Evolutionary conservation across 2,888 invertebrate species (phyloP).

Genomic region (Amphipyra berbera): DNA sequence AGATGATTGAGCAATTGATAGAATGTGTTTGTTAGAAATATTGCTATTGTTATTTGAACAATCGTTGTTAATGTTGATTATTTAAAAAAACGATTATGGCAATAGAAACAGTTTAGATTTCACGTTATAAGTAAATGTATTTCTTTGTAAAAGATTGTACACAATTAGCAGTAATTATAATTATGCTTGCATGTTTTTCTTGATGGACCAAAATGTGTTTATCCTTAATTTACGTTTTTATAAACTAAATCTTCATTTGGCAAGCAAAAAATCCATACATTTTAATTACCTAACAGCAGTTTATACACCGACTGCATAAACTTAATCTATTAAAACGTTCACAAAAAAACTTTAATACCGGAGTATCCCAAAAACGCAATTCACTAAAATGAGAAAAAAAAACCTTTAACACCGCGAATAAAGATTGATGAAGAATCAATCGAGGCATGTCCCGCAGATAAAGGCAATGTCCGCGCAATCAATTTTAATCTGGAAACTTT

Average conservation of each 20-base stretch:
- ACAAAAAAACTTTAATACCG: conserved; percentile 27
- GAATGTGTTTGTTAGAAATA: background rate
- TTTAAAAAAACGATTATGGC: background rate
- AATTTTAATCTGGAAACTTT: conserved; percentile 87
- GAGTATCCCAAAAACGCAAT: conserved; percentile 48
- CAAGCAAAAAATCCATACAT: background rate
- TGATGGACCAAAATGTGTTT: background rate
- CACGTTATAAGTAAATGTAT: no score
- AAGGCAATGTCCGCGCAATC: conserved; percentile 85
- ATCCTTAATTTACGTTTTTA: no score
- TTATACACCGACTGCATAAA: background rate
- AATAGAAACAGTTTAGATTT: no score
- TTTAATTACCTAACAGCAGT: conserved; percentile 1
- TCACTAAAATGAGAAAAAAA: conserved; percentile 70
- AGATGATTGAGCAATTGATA: conserved; percentile 4
- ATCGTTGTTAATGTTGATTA: background rate
- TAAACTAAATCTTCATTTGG: background rate
- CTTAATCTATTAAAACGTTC: conserved; percentile 11
- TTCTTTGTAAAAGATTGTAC: no score
- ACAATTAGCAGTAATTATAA: no score
- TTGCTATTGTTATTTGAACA: background rate
- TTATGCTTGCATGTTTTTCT: background rate
- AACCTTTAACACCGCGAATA: conserved; percentile 80
- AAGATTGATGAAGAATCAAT: conserved; percentile 90
- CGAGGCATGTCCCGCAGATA: conserved; percentile 83